Evolutionary conservation across 1,140 invertebrate genomes (phyloP), one percentile per base, ranked within the genome.

Genomic region (Kradibia gibbosae): DNA sequence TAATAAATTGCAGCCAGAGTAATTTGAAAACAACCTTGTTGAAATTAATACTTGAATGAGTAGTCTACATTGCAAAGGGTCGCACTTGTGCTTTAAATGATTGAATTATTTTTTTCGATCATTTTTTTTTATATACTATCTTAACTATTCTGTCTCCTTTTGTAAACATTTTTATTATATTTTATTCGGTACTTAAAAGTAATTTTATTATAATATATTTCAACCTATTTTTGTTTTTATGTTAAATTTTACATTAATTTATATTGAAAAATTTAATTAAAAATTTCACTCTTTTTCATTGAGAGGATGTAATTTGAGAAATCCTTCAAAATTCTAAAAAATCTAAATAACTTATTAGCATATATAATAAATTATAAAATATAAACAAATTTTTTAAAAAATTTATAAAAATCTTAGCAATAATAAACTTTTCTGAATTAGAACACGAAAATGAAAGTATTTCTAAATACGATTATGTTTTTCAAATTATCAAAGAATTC

Each of bases 11-110:
- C 42, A 53, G 36, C 55, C 73, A n/a, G 8, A 22, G 22, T 11
- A 42, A 20, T 55, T 55, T n/a, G 34, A 34, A 48, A 50, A 1
- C 39, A 42, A 48, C 50, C 22, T 65, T 71, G 39, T 45, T 50
- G 22, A 70, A 78, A 71, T 71, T 34, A 39, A 17, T 31, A 15
- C 39, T 48, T 28, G 70, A n/a, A 31, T 11, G 42, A 71, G 70
- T 31, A 28, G 70, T 39, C 11, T 0, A 48, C 48, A 22, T 36
- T 13, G 34, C 36, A 39, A 65, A 20, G 62, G 39, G n/a, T 67
- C 62, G 36, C 17, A 67, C 34, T 17, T 28, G 15, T 48, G 45
- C 8, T 48, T 7, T 7, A 10, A 17, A 17, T 48, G 45, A 17
- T 48, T 8, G n/a, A n/a, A n/a, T 62, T 31, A 39, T 71, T 31